phyloP scores from a whole-genome alignment of 2,113 vertebrate genomes.

The Bostrychus sinensis region DNA sequence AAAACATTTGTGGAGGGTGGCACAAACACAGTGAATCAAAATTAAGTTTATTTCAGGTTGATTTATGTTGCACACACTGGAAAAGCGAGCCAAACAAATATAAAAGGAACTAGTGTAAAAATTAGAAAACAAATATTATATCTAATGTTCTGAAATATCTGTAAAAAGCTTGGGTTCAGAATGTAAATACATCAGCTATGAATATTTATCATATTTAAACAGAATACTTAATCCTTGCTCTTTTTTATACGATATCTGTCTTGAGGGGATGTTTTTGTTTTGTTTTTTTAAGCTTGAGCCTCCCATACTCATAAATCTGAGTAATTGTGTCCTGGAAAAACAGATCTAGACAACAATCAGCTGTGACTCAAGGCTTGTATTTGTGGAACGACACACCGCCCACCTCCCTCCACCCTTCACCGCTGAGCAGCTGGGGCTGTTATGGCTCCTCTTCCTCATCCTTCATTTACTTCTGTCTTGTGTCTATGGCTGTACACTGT shows the following conservation, averaged over 20 bases:
- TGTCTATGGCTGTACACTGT: not conserved
- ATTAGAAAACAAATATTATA: not conserved
- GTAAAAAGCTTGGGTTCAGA: slow-evolving; percentile 20
- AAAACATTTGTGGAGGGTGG: not conserved
- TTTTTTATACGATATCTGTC: slow-evolving; percentile 21
- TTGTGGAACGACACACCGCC: slow-evolving; percentile 40
- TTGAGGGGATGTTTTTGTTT: slow-evolving; percentile 35
- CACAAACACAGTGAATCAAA: not conserved
- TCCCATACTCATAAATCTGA: slow-evolving; percentile 39
- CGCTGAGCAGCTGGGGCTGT: slow-evolving; percentile 35
- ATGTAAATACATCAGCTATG: slow-evolving; percentile 24
- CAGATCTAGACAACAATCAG: slow-evolving; percentile 36
- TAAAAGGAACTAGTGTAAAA: slow-evolving; percentile 14
- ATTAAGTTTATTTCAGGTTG: not conserved
- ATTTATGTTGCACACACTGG: not conserved
- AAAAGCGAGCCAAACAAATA: slow-evolving; percentile 5
- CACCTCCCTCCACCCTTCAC: slow-evolving; percentile 40
- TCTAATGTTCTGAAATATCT: not conserved
- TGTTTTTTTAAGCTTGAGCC: slow-evolving; percentile 16
- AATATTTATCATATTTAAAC: slow-evolving; percentile 38
- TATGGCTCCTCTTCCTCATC: slow-evolving; percentile 21
- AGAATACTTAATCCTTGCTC: slow-evolving; percentile 14
- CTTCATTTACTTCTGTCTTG: slow-evolving; percentile 19
- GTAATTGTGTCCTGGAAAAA: slow-evolving; percentile 41
- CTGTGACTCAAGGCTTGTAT: slow-evolving; percentile 49